Evolutionary conservation across 2,797 vertebrate genomes (phyloP).

Genomic region (Acridotheres tristis): DNA sequence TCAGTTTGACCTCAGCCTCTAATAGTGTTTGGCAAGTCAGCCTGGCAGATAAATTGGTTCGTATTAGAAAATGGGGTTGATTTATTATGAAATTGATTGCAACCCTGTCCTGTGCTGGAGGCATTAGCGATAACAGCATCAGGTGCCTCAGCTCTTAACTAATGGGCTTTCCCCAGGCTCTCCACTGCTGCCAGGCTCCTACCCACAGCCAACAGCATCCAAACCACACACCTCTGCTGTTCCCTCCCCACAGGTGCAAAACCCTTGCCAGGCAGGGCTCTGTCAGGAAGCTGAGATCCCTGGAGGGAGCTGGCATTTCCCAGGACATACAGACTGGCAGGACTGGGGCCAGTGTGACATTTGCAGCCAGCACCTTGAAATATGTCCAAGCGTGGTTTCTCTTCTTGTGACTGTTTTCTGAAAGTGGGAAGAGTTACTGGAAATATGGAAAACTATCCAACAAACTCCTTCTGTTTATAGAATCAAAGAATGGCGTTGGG

Average conservation of each 20-base stretch:
- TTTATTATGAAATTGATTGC: slow-evolving; percentile 69
- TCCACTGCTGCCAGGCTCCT: background rate
- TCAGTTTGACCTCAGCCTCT: slow-evolving; percentile 62
- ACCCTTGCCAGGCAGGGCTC: background rate
- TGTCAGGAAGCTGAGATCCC: background rate
- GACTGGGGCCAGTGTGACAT: rapidly evolving
- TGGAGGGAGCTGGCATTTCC: background rate
- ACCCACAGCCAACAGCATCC: background rate
- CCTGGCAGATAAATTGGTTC: slow-evolving; percentile 53
- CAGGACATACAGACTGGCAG: background rate
- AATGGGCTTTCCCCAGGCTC: slow-evolving; percentile 31
- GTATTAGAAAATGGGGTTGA: slow-evolving; percentile 53
- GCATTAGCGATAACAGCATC: slow-evolving; percentile 38
- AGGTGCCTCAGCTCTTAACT: slow-evolving; percentile 37
- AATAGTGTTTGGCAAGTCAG: slow-evolving; percentile 57
- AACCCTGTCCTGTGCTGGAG: background rate
- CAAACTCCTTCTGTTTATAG: background rate
- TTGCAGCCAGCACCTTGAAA: background rate
- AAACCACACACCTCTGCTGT: background rate
- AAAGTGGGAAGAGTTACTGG: background rate
- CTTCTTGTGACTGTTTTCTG: background rate
- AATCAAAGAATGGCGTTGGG: background rate
- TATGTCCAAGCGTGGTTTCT: background rate
- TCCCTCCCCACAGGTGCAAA: background rate
- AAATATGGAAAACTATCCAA: background rate